These are phyloP conservation scores for Rhinoraja longicauda DNA, from an alignment of 2,797 vertebrate species.

Conservation along the genomic window DNA sequence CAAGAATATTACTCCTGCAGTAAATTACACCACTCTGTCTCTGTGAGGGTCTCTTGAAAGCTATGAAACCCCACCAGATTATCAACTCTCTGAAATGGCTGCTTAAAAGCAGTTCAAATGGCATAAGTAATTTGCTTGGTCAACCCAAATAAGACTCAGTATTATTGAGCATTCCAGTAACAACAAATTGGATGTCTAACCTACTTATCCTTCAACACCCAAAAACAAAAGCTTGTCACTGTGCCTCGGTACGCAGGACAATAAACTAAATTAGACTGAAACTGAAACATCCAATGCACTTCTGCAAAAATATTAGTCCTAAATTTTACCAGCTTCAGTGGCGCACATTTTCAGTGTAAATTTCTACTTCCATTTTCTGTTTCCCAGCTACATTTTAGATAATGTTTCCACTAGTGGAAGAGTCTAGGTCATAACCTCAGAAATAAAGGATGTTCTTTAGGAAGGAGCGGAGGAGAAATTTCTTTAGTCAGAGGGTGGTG, in stretches of 20 bases:
- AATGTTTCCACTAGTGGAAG: too few relatives aligned
- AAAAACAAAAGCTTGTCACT: too few relatives aligned
- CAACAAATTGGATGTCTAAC: not conserved
- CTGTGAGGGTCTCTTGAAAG: not conserved
- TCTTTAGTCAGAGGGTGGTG: too few relatives aligned
- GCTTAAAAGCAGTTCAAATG: not conserved
- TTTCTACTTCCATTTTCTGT: not conserved
- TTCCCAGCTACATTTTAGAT: not conserved
- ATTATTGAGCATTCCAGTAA: not conserved
- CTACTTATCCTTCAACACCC: not conserved
- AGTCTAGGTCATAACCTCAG: too few relatives aligned
- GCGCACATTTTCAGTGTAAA: not conserved
- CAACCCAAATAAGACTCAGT: not conserved
- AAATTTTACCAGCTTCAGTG: not conserved
- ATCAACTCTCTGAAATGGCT: not conserved
- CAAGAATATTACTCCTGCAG: too few relatives aligned
- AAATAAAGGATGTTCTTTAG: too few relatives aligned
- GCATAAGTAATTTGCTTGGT: not conserved
- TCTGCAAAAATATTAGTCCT: too few relatives aligned
- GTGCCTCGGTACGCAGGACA: too few relatives aligned
- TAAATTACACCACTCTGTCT: not conserved
- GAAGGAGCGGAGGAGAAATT: too few relatives aligned
- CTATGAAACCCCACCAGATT: not conserved
- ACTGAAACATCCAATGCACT: not conserved
- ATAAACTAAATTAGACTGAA: too few relatives aligned